phyloP scores from a whole-genome alignment of 35 echinoderm and acorn worm species.

The Heliocidaris tuberculata region DNA sequence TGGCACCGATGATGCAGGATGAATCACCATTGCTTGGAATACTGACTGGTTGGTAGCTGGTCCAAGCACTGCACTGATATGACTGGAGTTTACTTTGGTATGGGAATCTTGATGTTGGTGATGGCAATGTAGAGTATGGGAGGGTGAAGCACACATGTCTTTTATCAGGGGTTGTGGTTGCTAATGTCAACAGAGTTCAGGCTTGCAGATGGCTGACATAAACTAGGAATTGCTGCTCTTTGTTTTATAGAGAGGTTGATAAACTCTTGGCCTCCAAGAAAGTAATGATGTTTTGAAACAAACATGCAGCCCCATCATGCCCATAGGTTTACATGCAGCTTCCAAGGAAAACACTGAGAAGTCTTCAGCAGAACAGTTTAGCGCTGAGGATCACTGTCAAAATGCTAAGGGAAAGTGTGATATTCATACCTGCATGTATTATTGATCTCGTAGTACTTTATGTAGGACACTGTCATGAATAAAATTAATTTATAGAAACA shows the following conservation, averaged over 20 bases:
- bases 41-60: background rate
- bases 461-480: no score
- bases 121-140: background rate
- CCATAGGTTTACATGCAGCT: no score
- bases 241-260: background rate
- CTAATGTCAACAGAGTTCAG: slow-evolving; percentile 9
- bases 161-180: background rate
- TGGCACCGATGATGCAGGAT: background rate
- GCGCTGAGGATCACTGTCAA: no score
- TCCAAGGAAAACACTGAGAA: no score
- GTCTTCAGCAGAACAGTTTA: no score
- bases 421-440: no score
- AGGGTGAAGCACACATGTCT: slow-evolving; percentile 7
- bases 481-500: no score
- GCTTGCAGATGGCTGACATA: background rate
- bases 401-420: no score
- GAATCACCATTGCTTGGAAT: background rate
- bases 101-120: background rate
- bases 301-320: no score
- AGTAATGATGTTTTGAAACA: background rate
- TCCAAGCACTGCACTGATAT: background rate
- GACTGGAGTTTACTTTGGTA: background rate
- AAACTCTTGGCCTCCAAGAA: background rate
- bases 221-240: background rate
- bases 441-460: no score